These are phyloP conservation scores for Montipora foliosa DNA, from an alignment of 64 coral and sea anemone species.

Conservation along the genomic window DNA sequence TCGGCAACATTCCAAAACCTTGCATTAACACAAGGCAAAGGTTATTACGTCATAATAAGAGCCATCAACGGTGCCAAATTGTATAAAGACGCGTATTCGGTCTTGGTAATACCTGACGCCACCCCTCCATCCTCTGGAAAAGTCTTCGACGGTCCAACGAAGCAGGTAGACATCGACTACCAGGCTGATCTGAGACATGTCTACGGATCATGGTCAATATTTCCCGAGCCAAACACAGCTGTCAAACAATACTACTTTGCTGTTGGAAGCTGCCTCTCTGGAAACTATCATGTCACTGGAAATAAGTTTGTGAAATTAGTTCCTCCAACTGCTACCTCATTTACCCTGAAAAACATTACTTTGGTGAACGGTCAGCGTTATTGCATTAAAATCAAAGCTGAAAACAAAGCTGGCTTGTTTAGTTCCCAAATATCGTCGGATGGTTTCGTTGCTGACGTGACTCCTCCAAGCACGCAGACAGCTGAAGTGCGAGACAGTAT, in stretches of 20 bases:
- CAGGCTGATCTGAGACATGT: conserved; percentile 55
- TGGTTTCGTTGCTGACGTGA: conserved; percentile 79
- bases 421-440: conserved; percentile 72
- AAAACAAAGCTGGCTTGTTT: conserved; percentile 82
- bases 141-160: conserved; percentile 75
- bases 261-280: conserved; percentile 73
- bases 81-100: conserved; percentile 72
- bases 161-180: conserved; percentile 69
- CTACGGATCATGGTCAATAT: conserved; percentile 71
- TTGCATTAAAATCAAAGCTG: conserved; percentile 87
- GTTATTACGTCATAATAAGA: conserved; percentile 72
- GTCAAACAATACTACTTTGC: conserved; percentile 85
- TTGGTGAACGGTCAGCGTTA: conserved; percentile 85
- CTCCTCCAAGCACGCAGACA: conserved; percentile 63
- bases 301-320: conserved; percentile 45
- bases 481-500: conserved; percentile 81
- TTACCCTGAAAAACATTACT: conserved; percentile 57
- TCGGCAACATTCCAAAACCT: conserved; percentile 67
- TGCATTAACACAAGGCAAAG: conserved; percentile 49
- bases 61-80: conserved; percentile 61
- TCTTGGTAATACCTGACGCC: conserved; percentile 72
- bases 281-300: conserved; percentile 86
- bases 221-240: conserved; percentile 78
- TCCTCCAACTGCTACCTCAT: conserved; percentile 61
- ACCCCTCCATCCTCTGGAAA: conserved; percentile 69